phyloP scores from a whole-genome alignment of 2,113 vertebrate genomes.

The Caloenas nicobarica region DNA sequence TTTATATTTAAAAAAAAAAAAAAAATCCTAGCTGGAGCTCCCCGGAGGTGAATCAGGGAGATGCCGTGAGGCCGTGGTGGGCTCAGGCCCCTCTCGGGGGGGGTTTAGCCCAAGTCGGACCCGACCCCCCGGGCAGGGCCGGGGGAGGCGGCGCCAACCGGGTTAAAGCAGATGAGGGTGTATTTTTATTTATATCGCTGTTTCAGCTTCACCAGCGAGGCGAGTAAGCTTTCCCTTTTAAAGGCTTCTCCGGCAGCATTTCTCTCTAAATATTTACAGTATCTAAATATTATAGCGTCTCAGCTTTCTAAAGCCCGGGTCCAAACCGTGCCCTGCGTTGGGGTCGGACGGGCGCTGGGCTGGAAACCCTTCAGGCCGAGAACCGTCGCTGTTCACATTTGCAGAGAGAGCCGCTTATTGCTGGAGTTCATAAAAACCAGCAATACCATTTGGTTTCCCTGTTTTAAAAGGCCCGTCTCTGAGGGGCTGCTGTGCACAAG shows the following conservation, averaged over 20 bases:
- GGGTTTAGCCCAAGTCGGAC: background rate
- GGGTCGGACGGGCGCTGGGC: fast-evolving
- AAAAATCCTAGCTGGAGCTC: background rate
- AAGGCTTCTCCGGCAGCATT: background rate
- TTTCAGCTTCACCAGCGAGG: background rate
- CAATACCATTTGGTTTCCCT: background rate
- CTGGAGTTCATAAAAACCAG: background rate
- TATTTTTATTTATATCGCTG: background rate
- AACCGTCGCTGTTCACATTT: fast-evolving
- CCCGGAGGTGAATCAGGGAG: background rate
- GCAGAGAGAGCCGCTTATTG: background rate
- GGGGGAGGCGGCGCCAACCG: background rate
- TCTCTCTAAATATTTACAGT: background rate
- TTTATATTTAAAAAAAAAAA: too few relatives aligned
- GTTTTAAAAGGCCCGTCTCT: background rate
- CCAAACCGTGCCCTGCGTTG: fast-evolving
- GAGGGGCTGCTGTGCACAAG: background rate
- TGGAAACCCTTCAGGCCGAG: background rate
- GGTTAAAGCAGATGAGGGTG: background rate
- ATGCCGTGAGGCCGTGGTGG: background rate
- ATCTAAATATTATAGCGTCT: too few relatives aligned
- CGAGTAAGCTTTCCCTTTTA: background rate
- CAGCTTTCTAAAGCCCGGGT: background rate
- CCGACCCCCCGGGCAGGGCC: background rate
- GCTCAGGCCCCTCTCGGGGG: background rate